Conservation (phyloP, 2,113 vertebrate species). For the Dasyornis broadbenti region DNA sequence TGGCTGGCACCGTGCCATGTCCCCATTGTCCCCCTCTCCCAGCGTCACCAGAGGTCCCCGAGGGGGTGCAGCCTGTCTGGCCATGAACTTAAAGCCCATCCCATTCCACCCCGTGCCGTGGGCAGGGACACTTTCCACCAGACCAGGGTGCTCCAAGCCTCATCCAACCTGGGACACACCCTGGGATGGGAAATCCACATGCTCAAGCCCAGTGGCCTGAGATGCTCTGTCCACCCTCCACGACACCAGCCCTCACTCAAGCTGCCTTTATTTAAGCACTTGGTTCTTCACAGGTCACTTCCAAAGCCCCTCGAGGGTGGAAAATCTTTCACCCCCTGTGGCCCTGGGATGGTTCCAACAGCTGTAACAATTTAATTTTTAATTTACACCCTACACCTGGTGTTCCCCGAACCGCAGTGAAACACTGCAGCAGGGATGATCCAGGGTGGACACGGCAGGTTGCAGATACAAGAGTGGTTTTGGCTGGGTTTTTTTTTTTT, state of each 20-base stretch:
- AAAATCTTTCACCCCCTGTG: not conserved
- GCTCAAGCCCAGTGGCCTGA: too few species aligned
- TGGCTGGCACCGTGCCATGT: not conserved
- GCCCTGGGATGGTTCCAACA: slow-evolving; percentile 32
- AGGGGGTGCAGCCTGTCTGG: not conserved
- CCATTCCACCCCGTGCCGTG: not conserved
- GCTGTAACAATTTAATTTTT: slow-evolving; percentile 65
- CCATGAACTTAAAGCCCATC: not conserved
- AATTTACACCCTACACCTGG: slow-evolving; percentile 30
- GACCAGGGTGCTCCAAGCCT: not conserved
- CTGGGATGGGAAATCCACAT: not conserved
- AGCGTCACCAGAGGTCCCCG: rapidly evolving
- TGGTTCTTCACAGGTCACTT: not conserved
- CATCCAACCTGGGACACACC: not conserved
- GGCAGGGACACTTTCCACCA: not conserved
- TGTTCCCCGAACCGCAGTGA: rapidly evolving
- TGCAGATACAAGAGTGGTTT: rapidly evolving
- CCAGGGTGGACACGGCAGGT: rapidly evolving
- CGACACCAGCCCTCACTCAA: not conserved
- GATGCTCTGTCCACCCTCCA: not conserved
- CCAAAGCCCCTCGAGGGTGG: not conserved
- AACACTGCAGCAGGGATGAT: rapidly evolving
- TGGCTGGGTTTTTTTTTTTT: not conserved
- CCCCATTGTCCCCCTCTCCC: not conserved
- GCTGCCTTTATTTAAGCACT: not conserved